These are phyloP conservation scores for Cantharis rustica DNA, from an alignment of 2,888 invertebrate genomes.

Conservation along the genomic window DNA sequence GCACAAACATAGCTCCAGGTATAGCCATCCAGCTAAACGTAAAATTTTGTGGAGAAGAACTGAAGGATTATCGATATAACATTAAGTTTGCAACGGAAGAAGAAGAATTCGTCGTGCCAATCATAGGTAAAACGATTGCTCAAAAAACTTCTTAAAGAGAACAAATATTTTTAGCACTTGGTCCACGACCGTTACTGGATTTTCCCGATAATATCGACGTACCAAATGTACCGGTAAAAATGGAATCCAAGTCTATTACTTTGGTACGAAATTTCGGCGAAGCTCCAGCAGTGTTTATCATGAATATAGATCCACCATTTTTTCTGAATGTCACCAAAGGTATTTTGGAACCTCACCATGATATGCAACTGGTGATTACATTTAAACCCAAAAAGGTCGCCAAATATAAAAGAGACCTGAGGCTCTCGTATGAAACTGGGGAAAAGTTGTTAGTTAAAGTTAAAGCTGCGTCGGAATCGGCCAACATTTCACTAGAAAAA, in stretches of 20 bases:
- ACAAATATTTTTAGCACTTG: slow-evolving; percentile 9
- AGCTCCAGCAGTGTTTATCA: slow-evolving; percentile 57
- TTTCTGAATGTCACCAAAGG: slow-evolving; percentile 60
- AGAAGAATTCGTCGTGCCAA: slow-evolving; percentile 61
- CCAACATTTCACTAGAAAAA: slow-evolving; percentile 59
- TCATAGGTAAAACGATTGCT: slow-evolving; percentile 59
- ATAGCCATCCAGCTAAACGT: slow-evolving; percentile 66
- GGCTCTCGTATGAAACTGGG: slow-evolving; percentile 56
- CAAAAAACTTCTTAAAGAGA: not conserved
- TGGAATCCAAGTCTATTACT: slow-evolving; percentile 57
- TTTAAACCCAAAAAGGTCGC: slow-evolving; percentile 60
- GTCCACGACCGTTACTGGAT: slow-evolving; percentile 62
- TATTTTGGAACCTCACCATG: slow-evolving; percentile 58
- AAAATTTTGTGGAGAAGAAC: slow-evolving; percentile 64
- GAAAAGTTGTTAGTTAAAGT: slow-evolving; percentile 59
- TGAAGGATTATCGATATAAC: slow-evolving; percentile 61
- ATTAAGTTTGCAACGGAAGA: slow-evolving; percentile 61
- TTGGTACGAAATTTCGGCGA: slow-evolving; percentile 63
- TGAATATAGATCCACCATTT: slow-evolving; percentile 58
- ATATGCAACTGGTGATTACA: slow-evolving; percentile 58
- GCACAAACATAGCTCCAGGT: slow-evolving; percentile 71
- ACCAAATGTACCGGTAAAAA: slow-evolving; percentile 60
- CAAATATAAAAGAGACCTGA: slow-evolving; percentile 51
- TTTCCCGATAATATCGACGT: slow-evolving; percentile 64
- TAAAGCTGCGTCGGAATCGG: slow-evolving; percentile 56